Base-by-base conservation (phyloP, 2,888 invertebrate genomes). In the Meiosimyza decipiens region DNA sequence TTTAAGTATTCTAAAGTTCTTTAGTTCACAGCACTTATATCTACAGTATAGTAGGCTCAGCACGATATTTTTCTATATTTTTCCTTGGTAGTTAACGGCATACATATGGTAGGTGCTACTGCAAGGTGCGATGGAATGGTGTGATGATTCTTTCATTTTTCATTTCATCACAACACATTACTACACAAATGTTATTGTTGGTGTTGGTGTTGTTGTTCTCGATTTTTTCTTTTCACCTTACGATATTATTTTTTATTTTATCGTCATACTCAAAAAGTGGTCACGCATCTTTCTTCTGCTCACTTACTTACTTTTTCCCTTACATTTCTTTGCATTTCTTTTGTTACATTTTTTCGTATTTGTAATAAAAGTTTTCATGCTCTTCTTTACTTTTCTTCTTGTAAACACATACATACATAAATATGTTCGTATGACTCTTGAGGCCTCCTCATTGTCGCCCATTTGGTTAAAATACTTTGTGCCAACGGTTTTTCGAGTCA, bases 381-480 rank as follows among this genome's bases (percentile, higher is more conserved):
- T 73, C 64, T 71, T 66, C 66, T 52, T 65, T 55, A 28, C 68
- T 68, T 72, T 74, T 75, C 69, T 54, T 72, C 68, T 62, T 33
- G 63, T 63, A 50, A 57, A 52, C 50, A 73, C 28, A 28, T 4
- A 28, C 28, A 28, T 4, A 28, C 28, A 28, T 4, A 28, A 0
- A 3, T 28, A 28, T 28, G 28, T 63, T 71, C 67, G 62, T 65
- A 71, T 33, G 72, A 62, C 74, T 74, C 71, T 76, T 75, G n/a
- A 12, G 22, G 33, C 54, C 59, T 65, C 47, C 51, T 72, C 60
- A 54, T n/a, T 54, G 65, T 18, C 57, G 51, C 51, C 51, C 40
- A 54, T 15, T 71, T 73, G 83, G 83, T 84, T 84, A 83, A 84
- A 82, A 84, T 80, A 82, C 82, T 79, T 79, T 79, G 9, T 80